phyloP scores from a whole-genome alignment of 2,113 vertebrate genomes.

The Anolis sagrei region DNA sequence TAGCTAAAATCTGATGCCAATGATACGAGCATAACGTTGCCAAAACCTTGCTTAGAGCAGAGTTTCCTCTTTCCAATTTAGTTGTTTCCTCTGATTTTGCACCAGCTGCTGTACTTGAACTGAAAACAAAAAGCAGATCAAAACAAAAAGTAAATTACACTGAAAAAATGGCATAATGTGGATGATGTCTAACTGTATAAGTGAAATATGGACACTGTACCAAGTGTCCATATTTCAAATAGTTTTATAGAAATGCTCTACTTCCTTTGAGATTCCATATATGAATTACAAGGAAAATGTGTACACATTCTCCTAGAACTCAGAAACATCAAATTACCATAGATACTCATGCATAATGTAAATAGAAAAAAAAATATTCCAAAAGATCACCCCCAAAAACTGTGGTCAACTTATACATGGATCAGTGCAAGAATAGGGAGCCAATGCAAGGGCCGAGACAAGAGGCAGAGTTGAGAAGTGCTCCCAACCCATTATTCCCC shows the following conservation, averaged over 20 bases:
- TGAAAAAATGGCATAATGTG: conserved; percentile 69
- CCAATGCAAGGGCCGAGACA: too few relatives aligned
- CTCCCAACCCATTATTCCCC: too few relatives aligned
- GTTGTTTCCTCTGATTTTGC: conserved; percentile 83
- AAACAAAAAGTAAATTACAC: conserved; percentile 86
- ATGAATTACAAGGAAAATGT: conserved; percentile 4
- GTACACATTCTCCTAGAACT: not conserved
- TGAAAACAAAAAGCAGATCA: conserved; percentile 85
- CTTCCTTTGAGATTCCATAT: not conserved
- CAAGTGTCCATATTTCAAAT: conserved; percentile 29
- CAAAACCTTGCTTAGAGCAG: conserved; percentile 85
- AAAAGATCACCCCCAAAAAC: too few relatives aligned
- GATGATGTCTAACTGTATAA: conserved; percentile 56
- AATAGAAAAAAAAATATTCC: too few relatives aligned
- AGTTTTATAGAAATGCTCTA: conserved; percentile 15
- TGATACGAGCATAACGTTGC: conserved; percentile 85
- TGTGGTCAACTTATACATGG: too few relatives aligned
- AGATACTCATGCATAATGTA: not conserved
- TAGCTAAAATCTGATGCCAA: conserved; percentile 82
- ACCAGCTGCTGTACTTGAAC: conserved; percentile 82
- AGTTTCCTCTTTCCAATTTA: conserved; percentile 82
- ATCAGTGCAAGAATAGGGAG: too few relatives aligned
- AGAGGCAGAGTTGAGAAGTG: too few relatives aligned
- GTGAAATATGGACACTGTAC: conserved; percentile 14
- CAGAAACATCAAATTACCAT: conserved; percentile 15